A percentile compares a stretch with the other conserved stretches of the same genome.
Evolutionary conservation across 1,140 invertebrate species (phyloP).

Genomic region (Calycopis cecrops): DNA sequence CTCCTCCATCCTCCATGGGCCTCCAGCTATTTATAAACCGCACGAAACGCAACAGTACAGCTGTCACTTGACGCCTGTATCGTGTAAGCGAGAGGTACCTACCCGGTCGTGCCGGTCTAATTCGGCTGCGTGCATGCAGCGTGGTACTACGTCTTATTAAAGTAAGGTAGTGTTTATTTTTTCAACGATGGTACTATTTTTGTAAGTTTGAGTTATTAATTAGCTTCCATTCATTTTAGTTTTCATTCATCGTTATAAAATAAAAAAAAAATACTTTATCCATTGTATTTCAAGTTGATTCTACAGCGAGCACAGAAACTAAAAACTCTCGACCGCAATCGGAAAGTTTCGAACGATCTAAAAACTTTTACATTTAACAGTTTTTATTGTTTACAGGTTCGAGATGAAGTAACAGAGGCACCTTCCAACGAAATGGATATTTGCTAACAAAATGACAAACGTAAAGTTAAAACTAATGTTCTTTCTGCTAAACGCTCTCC

Average conservation of each 20-base stretch:
- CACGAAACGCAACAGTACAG: too few species aligned
- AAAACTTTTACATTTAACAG: conserved; percentile 40
- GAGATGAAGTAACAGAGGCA: conserved; percentile 18
- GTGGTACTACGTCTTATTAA: too few species aligned
- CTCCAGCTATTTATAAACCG: too few species aligned
- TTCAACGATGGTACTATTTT: too few species aligned
- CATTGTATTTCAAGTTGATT: neutral
- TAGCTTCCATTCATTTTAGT: neutral
- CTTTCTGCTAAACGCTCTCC: conserved; percentile 52
- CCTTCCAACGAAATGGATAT: conserved; percentile 12
- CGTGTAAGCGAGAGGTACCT: too few species aligned
- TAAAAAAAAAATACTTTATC: neutral
- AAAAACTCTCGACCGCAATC: neutral
- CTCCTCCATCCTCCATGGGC: too few species aligned
- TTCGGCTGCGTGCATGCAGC: too few species aligned
- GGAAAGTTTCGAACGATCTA: conserved; percentile 13
- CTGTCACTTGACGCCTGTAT: too few species aligned
- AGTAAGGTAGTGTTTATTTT: too few species aligned
- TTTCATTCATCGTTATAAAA: neutral
- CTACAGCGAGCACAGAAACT: neutral
- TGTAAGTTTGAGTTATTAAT: neutral
- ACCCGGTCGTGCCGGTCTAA: too few species aligned
- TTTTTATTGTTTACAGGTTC: conserved; percentile 48
- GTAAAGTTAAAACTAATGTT: conserved; percentile 66
- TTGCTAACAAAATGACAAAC: conserved; percentile 38